phyloP scores from a whole-genome alignment of 2,888 invertebrate genomes.

The Trissolcus brochymenae region DNA sequence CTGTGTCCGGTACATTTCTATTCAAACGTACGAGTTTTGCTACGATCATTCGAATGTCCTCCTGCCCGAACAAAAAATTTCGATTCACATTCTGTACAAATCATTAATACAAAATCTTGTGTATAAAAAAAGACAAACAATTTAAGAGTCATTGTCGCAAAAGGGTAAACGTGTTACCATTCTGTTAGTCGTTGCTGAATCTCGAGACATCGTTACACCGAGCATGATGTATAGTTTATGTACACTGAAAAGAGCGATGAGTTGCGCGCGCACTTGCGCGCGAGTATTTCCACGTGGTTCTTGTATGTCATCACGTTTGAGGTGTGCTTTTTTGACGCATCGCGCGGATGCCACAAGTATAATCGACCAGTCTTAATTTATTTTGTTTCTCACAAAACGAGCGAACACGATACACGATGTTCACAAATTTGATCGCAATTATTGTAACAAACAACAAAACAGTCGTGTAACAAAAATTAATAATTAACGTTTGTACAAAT shows the following conservation, averaged over 20 bases:
- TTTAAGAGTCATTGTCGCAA: background rate
- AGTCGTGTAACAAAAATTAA: background rate
- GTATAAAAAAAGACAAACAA: conserved; percentile 15
- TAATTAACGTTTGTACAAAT: conserved; percentile 22
- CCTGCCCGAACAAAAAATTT: too few species aligned
- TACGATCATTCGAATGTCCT: background rate
- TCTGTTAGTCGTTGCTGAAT: conserved; percentile 5
- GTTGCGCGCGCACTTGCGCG: conserved; percentile 41
- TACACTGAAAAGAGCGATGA: conserved; percentile 38
- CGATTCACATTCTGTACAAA: too few species aligned
- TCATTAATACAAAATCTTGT: too few species aligned
- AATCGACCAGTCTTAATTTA: conserved; percentile 34
- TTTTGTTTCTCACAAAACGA: too few species aligned
- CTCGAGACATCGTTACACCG: background rate
- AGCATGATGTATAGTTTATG: conserved; percentile 17
- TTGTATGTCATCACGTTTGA: conserved; percentile 12
- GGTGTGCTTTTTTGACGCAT: background rate
- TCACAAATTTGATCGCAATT: background rate
- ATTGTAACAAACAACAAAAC: conserved; percentile 8
- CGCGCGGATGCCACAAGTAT: background rate
- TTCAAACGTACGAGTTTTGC: conserved; percentile 14
- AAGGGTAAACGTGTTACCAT: background rate
- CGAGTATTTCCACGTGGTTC: conserved; percentile 54
- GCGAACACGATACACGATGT: too few species aligned
- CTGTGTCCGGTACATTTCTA: conserved; percentile 25